Base-by-base conservation (phyloP, 2,888 invertebrate species). In the Rhopalosiphum nymphaeae region DNA sequence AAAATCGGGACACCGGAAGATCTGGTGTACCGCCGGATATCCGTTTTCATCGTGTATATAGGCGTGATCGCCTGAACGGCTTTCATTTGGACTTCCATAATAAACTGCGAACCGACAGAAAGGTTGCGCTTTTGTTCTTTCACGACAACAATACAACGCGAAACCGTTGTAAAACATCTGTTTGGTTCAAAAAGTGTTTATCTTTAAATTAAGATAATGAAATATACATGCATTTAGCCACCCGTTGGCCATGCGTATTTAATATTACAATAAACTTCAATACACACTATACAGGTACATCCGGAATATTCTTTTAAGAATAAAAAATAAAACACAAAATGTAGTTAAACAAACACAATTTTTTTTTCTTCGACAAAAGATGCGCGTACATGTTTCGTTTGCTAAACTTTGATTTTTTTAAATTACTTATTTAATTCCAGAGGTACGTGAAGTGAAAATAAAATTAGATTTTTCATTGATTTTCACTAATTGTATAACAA, bases 81-180 rank as follows among this genome's bases (percentile, higher is more conserved):
- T 86, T 85, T 46, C 44, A 53, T 86, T 85, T 56, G 56, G 57
- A 86, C 56, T 56, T 56, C 29, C 78, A 78, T 16, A 44, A 91
- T 85, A 86, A 56, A 91, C 56, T 25, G 86, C n/a, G 56, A 26
- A 44, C 44, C 36, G 46, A 25, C 46, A n/a, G 26, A 61, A 57
- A 92, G 61, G 61, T 36, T 36, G 85, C 3, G 57, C 56, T 91
- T 86, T 91, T 86, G 91, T 91, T 57, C 85, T 21, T 91, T 84
- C 29, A 26, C 36, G 21, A 84, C 91, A 29, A 91, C 10, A 67
- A 90, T 90, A 61, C 49, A 36, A 46, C 57, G n/a, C 56, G 7
- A 90, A 21, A 90, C 61, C 25, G 67, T 44, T 16, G 42, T 53
- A 36, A 53, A 78, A 78, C 91, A 78, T 78, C 36, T 89, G 89